These are phyloP conservation scores for Megaceryle torquata DNA, from an alignment of 2,113 vertebrate species.

Conservation along the genomic window DNA sequence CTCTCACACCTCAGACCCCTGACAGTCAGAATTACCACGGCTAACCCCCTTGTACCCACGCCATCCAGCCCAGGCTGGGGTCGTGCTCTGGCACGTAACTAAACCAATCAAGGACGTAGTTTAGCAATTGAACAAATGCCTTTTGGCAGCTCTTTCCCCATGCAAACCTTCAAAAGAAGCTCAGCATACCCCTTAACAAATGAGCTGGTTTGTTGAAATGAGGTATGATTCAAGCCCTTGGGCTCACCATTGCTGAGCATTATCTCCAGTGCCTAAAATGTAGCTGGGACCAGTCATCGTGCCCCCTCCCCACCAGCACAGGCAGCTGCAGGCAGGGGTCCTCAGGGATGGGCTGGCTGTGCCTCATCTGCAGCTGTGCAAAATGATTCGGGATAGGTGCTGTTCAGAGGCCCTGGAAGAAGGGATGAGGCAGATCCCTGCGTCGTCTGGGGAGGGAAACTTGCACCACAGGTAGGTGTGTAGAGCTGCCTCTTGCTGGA, in stretches of 20 bases:
- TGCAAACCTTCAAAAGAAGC: background rate
- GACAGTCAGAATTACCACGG: background rate
- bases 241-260: background rate
- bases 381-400: background rate
- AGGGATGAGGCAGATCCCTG: background rate
- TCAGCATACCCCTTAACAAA: background rate
- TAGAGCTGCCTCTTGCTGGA: background rate
- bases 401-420: background rate
- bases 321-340: background rate
- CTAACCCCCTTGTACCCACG: fast-evolving
- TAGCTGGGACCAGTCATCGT: fast-evolving
- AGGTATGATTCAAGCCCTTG: background rate
- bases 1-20: background rate
- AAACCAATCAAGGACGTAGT: background rate
- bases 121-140: background rate
- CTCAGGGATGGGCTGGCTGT: background rate
- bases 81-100: fast-evolving
- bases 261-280: background rate
- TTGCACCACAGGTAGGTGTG: background rate
- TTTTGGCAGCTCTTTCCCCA: background rate
- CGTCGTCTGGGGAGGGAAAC: background rate
- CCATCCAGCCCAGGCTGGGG: background rate
- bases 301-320: background rate
- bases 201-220: background rate
- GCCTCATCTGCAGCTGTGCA: background rate